Base-by-base conservation (phyloP, 2,888 invertebrate genomes). In the Cataglyphis albicans region DNA sequence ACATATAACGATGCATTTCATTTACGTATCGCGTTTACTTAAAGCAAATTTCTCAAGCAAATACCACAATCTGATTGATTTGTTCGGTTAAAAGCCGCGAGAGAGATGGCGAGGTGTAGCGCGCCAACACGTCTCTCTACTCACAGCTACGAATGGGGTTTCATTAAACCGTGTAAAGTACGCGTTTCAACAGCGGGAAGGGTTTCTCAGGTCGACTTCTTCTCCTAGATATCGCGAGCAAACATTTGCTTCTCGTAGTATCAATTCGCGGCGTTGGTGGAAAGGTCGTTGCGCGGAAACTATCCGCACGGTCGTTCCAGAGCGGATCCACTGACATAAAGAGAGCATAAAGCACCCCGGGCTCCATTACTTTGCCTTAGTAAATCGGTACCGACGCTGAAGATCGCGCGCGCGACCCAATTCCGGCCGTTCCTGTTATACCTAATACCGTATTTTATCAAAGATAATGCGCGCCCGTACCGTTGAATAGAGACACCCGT, bases 371-470 rank as follows among this genome's bases (percentile, higher is more conserved):
- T 86, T 81, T 81, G 85, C 85, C 87, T 81, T 68, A 55, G 74
- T 89, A 82, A 88, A 88, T 89, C 85, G 89, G 88, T 67, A 81
- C 83, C 78, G 68, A 38, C 81, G 67, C 80, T 80, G 84, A 86
- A 83, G 88, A 86, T 84, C 82, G 82, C 78, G 80, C 68, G 81
- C 84, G 38, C 61, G 89, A 89, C 89, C 87, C 85, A 89, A 89
- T 89, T 84, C 88, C 74, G 65, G 72, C 81, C 76, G 85, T 84
- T 82, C 29, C 82, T 89, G 86, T 89, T 84, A 68, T 74, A 65
- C 70, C 88, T 89, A 89, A 89, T 85, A 82, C 84, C 87, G 85
- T 83, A 88, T 87, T 87, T 89, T 81, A 74, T 82, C 68, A 83
- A 72, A 86, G 81, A 82, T 89, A 89, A 89, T 82, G 83, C 73